phyloP scores from a whole-genome alignment of 1,140 invertebrate genomes.

The Nixonia krombeini region DNA sequence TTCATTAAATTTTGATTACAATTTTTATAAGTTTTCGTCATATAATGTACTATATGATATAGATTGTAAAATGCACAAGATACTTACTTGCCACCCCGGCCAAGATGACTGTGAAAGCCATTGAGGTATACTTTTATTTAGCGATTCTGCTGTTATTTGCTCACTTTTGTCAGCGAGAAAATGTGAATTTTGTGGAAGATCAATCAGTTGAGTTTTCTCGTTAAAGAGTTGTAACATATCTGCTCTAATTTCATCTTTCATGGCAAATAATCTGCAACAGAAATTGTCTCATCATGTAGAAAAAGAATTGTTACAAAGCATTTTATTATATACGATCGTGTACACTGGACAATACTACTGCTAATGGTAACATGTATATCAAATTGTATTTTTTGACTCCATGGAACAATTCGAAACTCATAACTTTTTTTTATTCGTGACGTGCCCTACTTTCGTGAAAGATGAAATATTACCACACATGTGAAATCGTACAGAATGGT shows the following conservation, averaged over 20 bases:
- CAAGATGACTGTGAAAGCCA: slow-evolving; percentile 47
- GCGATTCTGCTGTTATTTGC: slow-evolving; percentile 47
- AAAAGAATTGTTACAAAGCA: slow-evolving; percentile 2
- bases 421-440: no score
- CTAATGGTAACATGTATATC: no score
- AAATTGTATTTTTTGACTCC: no score
- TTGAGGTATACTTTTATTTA: slow-evolving; percentile 45
- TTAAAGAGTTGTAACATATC: slow-evolving; percentile 59
- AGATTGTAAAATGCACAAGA: background rate
- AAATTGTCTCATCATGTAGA: no score
- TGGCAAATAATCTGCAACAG: slow-evolving; percentile 55
- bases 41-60: background rate
- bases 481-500: no score
- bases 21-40: no score
- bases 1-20: slow-evolving; percentile 5
- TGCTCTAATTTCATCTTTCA: slow-evolving; percentile 58
- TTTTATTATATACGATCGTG: no score
- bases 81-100: slow-evolving; percentile 62
- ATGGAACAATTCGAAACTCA: no score
- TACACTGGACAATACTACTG: no score
- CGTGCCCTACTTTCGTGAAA: no score
- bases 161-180: slow-evolving; percentile 49
- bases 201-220: slow-evolving; percentile 49
- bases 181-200: slow-evolving; percentile 58
- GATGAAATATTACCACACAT: no score